Evolutionary conservation across 2,797 vertebrate genomes (phyloP).

Genomic region (Pangasius djambal): DNA sequence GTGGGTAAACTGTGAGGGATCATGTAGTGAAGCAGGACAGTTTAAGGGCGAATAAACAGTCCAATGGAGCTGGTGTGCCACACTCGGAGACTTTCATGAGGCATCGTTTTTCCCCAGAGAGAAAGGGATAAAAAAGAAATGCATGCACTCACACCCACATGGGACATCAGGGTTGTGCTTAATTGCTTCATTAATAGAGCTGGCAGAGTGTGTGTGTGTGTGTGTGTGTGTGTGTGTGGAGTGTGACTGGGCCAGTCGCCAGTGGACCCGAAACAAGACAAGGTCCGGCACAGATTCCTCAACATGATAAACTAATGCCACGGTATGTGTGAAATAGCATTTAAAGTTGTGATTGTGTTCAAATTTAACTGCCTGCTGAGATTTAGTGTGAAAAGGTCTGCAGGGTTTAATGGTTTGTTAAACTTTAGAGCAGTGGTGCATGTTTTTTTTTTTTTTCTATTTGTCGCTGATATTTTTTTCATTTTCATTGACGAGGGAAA

Average conservation of each 20-base stretch:
- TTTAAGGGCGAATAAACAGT: conserved; percentile 6
- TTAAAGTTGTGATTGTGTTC: not conserved
- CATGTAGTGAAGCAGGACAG: not conserved
- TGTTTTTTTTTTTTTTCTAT: too few species aligned
- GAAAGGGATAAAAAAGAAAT: not conserved
- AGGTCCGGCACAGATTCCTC: conserved; percentile 38
- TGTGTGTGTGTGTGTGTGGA: conserved; percentile 15
- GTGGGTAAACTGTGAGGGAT: not conserved
- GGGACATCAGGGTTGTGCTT: conserved; percentile 52
- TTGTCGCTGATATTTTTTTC: not conserved
- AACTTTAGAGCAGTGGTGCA: not conserved
- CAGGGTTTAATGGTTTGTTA: not conserved
- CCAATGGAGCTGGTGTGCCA: not conserved
- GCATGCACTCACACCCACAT: conserved; percentile 13
- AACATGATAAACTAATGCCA: conserved; percentile 45
- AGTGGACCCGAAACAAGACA: conserved; percentile 44
- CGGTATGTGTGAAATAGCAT: conserved; percentile 15
- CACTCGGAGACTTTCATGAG: not conserved
- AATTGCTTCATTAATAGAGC: conserved; percentile 60
- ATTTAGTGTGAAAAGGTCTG: not conserved
- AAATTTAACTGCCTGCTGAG: not conserved
- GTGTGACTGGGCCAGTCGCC: conserved; percentile 47
- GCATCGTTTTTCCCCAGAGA: not conserved
- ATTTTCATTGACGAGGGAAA: not conserved
- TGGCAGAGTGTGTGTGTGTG: conserved; percentile 45